These are phyloP conservation scores for Ornithorhynchus anatinus DNA, from an alignment of 2,113 vertebrate species.

Conservation along the genomic window DNA sequence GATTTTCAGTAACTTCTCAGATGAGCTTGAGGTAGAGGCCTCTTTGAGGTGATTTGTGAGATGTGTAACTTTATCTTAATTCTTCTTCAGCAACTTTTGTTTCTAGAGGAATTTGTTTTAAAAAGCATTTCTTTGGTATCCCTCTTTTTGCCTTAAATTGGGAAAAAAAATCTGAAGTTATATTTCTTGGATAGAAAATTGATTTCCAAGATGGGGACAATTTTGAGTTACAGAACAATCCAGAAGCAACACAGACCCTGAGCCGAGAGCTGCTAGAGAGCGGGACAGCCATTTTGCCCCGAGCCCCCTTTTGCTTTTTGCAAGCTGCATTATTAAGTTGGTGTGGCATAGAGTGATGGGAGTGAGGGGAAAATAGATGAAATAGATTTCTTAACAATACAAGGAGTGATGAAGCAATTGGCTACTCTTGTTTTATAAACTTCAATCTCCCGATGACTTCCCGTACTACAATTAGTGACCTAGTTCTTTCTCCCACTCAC, in stretches of 20 bases:
- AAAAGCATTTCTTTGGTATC: constrained; percentile 12
- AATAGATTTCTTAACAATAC: no score
- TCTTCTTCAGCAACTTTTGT: constrained; percentile 10
- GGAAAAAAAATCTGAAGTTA: constrained; percentile 10
- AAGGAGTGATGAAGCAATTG: no score
- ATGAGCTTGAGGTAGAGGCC: background rate
- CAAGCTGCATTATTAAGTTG: background rate
- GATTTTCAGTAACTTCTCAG: constrained; percentile 34
- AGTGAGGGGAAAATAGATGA: no score
- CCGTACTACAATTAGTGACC: no score
- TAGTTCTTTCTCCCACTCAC: no score
- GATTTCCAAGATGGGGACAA: background rate
- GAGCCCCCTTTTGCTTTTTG: background rate
- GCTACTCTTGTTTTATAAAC: no score
- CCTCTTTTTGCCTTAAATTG: background rate
- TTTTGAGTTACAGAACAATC: background rate
- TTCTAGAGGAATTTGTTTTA: background rate
- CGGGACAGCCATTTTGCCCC: background rate
- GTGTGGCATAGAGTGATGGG: background rate
- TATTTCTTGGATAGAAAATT: background rate
- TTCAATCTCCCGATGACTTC: no score
- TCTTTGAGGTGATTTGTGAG: constrained; percentile 20
- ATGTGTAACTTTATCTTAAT: constrained; percentile 38
- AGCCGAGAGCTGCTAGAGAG: background rate
- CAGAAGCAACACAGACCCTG: background rate